These are phyloP conservation scores for Halcyon smyrnensis DNA, from an alignment of 2,797 vertebrate species.

Conservation along the genomic window DNA sequence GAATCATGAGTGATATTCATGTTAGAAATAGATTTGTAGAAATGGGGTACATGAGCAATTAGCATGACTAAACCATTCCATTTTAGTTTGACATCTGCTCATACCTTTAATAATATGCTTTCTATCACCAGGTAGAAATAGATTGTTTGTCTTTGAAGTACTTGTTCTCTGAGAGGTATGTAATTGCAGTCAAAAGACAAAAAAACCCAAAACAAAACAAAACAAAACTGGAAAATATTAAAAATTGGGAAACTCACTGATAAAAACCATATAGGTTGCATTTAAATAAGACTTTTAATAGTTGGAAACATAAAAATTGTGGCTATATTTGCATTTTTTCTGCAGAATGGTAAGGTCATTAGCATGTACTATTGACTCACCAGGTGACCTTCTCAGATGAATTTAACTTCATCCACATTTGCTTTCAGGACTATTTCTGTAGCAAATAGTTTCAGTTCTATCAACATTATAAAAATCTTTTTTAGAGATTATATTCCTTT, in stretches of 20 bases:
- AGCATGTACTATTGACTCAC: rapidly evolving
- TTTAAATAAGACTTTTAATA: neutral
- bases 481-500: neutral
- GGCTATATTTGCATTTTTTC: neutral
- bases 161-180: neutral
- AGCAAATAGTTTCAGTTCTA: neutral
- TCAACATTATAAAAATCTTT: neutral
- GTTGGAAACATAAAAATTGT: neutral
- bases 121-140: neutral
- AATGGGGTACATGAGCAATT: slow-evolving; percentile 23
- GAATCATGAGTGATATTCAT: neutral
- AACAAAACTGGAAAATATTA: neutral
- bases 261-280: neutral
- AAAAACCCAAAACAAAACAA: neutral
- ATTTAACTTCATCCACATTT: neutral
- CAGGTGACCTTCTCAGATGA: neutral
- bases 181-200: neutral
- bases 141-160: neutral
- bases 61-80: neutral
- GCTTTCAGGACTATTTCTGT: neutral
- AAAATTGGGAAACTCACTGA: neutral
- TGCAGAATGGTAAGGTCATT: neutral
- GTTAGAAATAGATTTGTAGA: neutral
- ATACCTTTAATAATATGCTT: neutral
- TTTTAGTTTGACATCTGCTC: slow-evolving; percentile 7